Evolutionary conservation across 2,113 vertebrate species (phyloP).

Genomic region (Protomyctophum bolini): DNA sequence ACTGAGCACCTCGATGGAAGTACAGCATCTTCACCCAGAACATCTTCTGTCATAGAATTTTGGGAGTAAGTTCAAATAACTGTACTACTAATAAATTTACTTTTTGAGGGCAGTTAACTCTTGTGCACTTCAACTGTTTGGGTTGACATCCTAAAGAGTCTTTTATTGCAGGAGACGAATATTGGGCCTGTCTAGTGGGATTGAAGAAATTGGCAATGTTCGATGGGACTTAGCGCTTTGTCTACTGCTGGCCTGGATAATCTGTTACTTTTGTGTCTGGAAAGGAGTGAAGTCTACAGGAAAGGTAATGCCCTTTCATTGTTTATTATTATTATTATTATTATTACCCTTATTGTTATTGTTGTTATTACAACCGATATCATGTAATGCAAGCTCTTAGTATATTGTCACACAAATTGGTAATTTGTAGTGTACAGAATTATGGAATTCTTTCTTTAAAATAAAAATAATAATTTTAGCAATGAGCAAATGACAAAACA

Average conservation of each 20-base stretch:
- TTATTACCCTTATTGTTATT: not conserved
- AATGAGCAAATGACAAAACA: too few species aligned
- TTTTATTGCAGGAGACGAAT: conserved; percentile 82
- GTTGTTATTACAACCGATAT: not conserved
- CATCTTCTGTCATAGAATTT: conserved; percentile 90
- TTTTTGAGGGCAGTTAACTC: not conserved
- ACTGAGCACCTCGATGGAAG: conserved; percentile 63
- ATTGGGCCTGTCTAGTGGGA: conserved; percentile 86
- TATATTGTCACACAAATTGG: too few species aligned
- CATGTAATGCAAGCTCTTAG: not conserved
- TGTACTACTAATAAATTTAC: not conserved
- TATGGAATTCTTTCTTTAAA: too few species aligned
- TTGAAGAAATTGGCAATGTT: conserved; percentile 84
- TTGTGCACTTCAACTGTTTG: not conserved
- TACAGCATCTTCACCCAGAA: conserved; percentile 83
- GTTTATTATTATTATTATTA: not conserved
- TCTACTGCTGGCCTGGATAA: conserved; percentile 80
- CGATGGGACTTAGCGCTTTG: conserved; percentile 84
- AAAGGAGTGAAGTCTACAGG: conserved; percentile 85
- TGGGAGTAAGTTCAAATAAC: conserved; percentile 89
- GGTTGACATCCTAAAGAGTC: conserved; percentile 8
- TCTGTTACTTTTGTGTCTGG: conserved; percentile 89
- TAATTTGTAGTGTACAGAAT: too few species aligned
- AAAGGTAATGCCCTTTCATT: conserved; percentile 69
- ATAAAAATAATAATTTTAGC: too few species aligned